Conservation (phyloP, 2,888 invertebrate genomes). For the Apamea crenata region DNA sequence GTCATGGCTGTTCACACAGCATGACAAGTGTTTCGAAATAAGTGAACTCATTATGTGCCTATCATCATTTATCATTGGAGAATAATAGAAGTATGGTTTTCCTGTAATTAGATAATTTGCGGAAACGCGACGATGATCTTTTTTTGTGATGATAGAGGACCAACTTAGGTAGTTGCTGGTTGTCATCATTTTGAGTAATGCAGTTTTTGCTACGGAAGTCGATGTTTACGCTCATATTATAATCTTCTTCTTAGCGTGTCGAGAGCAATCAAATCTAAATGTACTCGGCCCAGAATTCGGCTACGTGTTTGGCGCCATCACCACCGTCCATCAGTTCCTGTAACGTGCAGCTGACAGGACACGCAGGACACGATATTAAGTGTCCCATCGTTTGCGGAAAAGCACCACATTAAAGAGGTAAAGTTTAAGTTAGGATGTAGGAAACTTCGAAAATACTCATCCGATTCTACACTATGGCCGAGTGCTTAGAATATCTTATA, state of each 20-base stretch:
- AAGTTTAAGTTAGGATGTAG: background rate
- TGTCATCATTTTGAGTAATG: conserved; percentile 10
- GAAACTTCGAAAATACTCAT: background rate
- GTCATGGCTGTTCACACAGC: conserved; percentile 5
- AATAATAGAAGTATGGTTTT: conserved; percentile 41
- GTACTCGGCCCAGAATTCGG: too few relatives aligned
- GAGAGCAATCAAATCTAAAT: too few relatives aligned
- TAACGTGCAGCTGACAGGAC: too few relatives aligned
- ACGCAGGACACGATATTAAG: too few relatives aligned
- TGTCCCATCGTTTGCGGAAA: too few relatives aligned
- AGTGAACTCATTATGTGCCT: conserved; percentile 32
- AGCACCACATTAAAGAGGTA: background rate
- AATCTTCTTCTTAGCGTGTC: too few relatives aligned
- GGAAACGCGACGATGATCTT: conserved; percentile 34
- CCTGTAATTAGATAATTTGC: conserved; percentile 61
- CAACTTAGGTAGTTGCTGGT: background rate
- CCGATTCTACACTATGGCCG: background rate
- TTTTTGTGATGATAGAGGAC: conserved; percentile 35
- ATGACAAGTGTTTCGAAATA: conserved; percentile 51
- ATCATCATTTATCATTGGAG: conserved; percentile 41
- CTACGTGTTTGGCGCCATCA: too few relatives aligned
- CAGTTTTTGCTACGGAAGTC: background rate
- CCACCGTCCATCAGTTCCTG: too few relatives aligned
- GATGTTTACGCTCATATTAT: background rate
- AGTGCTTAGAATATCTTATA: background rate